Base-by-base conservation (phyloP, 2,888 invertebrate genomes). In the Epinotia brunnichana region DNA sequence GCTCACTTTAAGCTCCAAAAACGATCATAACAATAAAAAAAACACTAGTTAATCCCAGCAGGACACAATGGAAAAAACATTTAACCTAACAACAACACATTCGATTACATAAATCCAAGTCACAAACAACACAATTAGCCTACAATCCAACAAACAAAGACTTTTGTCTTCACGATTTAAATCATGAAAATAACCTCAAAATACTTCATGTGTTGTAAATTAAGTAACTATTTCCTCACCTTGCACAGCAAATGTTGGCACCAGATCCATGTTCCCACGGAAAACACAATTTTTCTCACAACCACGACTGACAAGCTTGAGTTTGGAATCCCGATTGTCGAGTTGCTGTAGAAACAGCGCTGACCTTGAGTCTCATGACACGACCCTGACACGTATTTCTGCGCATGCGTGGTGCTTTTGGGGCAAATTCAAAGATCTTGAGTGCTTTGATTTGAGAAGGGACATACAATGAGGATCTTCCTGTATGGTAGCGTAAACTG, bases 331-430 rank as follows among this genome's bases (percentile, higher is more conserved):
- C 78, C 75, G 76, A 85, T 79, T 84, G 83, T 80, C 83, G 81
- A 78, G 77, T 86, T 83, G 66, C 61, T 74, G 71, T 73, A 74
- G 75, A 90, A 92, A 92, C 91, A 91, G 79, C 77, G 77, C 53
- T 87, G 91, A 92, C 92, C 92, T 93, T 93, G 92, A 83, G 48
- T 71, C 53, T 67, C 69, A 74, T 78, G 88, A 85, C 87, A 81
- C 87, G 90, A 85, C 91, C 92, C 85, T 92, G 92, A 91, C 92
- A 91, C 76, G 87, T 74, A 84, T 91, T 76, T 54, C 62, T 61
- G 75, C 89, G 86, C 92, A 90, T 91, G 92, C 92, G 92, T 80
- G 24, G 5, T 10, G 41, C 72, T 76, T 62, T 74, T 71, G 56
- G 75, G 70, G 76, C 73, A 74, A 74, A 61, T 73, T 71, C 60